Percentiles rank a stretch among this genome's conserved stretches.
Conservation (phyloP, 2,888 invertebrate species). For the Drosophila incognita region DNA sequence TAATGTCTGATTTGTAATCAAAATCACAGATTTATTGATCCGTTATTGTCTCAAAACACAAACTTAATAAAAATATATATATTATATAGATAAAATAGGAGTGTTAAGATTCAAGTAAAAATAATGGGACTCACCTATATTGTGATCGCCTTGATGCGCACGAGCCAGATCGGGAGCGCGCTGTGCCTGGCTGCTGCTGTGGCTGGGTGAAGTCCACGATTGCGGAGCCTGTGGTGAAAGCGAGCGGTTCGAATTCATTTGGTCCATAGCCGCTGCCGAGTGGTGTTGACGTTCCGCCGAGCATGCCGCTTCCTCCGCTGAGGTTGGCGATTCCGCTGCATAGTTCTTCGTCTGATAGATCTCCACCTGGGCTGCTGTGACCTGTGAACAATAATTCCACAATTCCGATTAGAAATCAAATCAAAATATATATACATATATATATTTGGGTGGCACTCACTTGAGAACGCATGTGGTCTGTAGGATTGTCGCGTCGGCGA, state of each 20-base stretch:
- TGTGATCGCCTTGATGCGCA: constrained; percentile 85
- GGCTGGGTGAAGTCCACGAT: constrained; percentile 85
- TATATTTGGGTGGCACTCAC: constrained; percentile 62
- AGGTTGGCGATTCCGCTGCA: constrained; percentile 85
- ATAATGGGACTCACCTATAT: constrained; percentile 81
- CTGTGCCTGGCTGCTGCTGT: constrained; percentile 83
- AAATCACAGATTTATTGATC: background rate
- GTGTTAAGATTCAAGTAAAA: background rate
- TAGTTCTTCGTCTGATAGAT: constrained; percentile 86
- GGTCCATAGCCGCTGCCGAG: constrained; percentile 84
- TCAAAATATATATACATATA: background rate
- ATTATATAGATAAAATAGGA: background rate
- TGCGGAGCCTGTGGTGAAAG: constrained; percentile 84
- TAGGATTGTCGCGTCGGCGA: constrained; percentile 86
- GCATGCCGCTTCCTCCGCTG: constrained; percentile 77
- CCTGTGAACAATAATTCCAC: constrained; percentile 68
- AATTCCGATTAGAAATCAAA: background rate
- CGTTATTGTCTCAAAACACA: background rate
- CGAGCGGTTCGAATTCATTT: constrained; percentile 85
- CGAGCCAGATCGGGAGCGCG: constrained; percentile 85
- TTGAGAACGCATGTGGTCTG: constrained; percentile 87
- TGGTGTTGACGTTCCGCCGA: constrained; percentile 84
- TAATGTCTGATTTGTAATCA: background rate
- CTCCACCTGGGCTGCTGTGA: constrained; percentile 86
- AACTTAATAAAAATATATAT: background rate